Conservation (phyloP, 2,888 invertebrate species). For the Luperina testacea region DNA sequence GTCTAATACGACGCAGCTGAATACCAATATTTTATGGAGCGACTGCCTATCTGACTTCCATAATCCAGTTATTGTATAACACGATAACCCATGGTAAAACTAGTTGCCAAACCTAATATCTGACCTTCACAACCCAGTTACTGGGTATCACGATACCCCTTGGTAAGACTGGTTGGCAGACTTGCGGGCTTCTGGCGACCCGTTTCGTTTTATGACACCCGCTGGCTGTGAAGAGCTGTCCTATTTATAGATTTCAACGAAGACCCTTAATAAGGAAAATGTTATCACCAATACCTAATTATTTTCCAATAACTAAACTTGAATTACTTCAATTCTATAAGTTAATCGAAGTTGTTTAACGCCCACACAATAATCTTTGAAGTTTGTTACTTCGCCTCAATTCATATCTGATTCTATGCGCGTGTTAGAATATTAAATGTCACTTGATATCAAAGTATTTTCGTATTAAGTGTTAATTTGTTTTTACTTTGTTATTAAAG, state of each 20-base stretch:
- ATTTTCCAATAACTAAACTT: slow-evolving; percentile 21
- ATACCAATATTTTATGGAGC: not conserved
- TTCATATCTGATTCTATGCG: slow-evolving; percentile 24
- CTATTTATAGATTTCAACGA: not conserved
- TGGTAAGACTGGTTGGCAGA: not conserved
- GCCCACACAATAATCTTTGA: slow-evolving; percentile 17
- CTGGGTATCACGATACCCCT: not conserved
- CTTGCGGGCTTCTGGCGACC: not conserved
- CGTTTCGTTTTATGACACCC: not conserved
- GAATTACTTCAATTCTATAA: slow-evolving; percentile 18
- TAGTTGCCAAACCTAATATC: not conserved
- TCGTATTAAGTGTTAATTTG: not conserved
- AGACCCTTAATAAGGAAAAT: not conserved
- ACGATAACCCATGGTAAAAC: not conserved
- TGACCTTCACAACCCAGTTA: not conserved
- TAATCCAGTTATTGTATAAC: not conserved
- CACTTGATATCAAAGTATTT: not conserved
- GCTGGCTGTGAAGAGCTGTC: not conserved
- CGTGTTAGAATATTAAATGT: slow-evolving; percentile 19
- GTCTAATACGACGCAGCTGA: not conserved
- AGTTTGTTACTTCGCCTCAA: slow-evolving; percentile 25
- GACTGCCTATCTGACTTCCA: not conserved
- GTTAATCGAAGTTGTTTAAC: slow-evolving; percentile 23
- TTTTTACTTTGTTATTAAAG: not conserved
- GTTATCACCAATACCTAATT: slow-evolving; percentile 4